Evolutionary conservation across 2,113 vertebrate genomes (phyloP).

Genomic region (Sminthopsis crassicaudata): DNA sequence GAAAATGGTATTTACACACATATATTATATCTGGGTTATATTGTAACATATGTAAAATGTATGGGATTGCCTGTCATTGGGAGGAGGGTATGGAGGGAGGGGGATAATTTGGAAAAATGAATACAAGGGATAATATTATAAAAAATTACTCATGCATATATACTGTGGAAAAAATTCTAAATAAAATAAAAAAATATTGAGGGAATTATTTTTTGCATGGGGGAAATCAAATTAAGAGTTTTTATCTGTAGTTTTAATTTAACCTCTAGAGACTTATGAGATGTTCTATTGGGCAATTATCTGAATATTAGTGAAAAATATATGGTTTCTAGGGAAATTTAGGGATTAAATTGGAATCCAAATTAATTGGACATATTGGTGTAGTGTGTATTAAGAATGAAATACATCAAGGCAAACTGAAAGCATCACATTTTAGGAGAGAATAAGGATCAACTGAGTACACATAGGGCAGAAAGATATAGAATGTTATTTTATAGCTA

Average conservation of each 20-base stretch:
- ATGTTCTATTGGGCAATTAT: not conserved
- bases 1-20: too few relatives aligned
- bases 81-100: too few relatives aligned
- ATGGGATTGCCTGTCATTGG: too few relatives aligned
- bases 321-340: not conserved
- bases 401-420: constrained; percentile 10
- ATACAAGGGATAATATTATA: too few relatives aligned
- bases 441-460: not conserved
- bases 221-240: not conserved
- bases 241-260: not conserved
- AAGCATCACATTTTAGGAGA: not conserved
- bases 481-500: not conserved
- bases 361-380: not conserved
- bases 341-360: not conserved
- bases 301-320: not conserved
- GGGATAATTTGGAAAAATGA: too few relatives aligned
- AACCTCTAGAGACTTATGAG: not conserved
- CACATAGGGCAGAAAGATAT: not conserved
- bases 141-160: too few relatives aligned
- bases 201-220: not conserved
- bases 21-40: too few relatives aligned
- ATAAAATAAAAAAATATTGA: not conserved
- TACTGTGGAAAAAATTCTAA: too few relatives aligned
- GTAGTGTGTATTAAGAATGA: not conserved
- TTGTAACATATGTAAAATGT: too few relatives aligned